These are phyloP conservation scores for Nesidiocoris tenuis DNA, from an alignment of 2,888 invertebrate genomes.

Conservation along the genomic window DNA sequence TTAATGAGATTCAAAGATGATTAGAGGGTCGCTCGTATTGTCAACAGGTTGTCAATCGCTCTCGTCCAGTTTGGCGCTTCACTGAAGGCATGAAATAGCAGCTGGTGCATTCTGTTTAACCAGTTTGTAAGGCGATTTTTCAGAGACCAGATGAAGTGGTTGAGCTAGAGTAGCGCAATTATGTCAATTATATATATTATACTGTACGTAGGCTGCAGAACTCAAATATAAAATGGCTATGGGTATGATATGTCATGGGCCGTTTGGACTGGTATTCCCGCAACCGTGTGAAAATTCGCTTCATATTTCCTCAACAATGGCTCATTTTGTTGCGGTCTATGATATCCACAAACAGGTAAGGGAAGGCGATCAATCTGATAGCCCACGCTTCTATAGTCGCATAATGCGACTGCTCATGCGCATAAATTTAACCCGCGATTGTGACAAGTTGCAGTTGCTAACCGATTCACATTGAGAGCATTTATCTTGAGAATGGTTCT, in stretches of 20 bases:
- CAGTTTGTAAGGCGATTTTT: too few species aligned
- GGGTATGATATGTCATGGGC: too few species aligned
- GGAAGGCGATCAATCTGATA: not conserved
- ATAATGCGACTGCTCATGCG: not conserved
- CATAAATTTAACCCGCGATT: constrained; percentile 18
- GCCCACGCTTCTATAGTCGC: not conserved
- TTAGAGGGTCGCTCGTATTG: constrained; percentile 3
- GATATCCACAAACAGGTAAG: not conserved
- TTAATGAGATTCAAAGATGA: constrained; percentile 20
- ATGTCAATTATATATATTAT: too few species aligned
- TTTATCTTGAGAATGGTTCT: constrained; percentile 19
- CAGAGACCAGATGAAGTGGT: too few species aligned
- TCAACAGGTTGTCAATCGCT: constrained; percentile 7
- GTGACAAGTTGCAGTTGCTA: constrained; percentile 26
- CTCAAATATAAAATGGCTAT: too few species aligned
- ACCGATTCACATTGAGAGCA: constrained; percentile 17
- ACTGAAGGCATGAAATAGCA: too few species aligned
- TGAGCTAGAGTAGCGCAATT: too few species aligned
- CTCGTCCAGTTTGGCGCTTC: not conserved
- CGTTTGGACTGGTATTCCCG: too few species aligned
- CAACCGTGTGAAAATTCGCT: not conserved
- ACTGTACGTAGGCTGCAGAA: too few species aligned
- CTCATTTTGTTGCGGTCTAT: not conserved
- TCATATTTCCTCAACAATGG: not conserved
- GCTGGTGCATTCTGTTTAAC: too few species aligned